Evolutionary conservation across 2,113 vertebrate species (phyloP), one percentile per base, ranked within the genome.

Genomic region (Brachirus orientalis): DNA sequence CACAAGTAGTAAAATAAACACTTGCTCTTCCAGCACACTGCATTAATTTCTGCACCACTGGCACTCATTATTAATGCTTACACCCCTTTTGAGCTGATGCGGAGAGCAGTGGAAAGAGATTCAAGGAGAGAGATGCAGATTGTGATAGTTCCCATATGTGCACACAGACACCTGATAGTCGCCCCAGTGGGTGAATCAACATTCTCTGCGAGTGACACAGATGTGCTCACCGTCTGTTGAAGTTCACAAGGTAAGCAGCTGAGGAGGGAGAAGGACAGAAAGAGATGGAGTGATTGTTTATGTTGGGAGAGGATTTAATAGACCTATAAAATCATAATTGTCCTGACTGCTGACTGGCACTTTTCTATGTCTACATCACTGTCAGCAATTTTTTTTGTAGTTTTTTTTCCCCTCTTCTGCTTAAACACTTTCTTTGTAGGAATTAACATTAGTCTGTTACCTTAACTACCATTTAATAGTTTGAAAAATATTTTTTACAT

Each of bases 141-240:
- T n/a, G 52, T 69, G 72, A 91, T 92, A 28, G 83, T 84, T 91
- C 87, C 90, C 91, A 90, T 85, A 89, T 92, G 91, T 86, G 80
- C 59, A 57, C 13, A 60, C 53, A 70, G 90, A 90, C 85, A 93
- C 90, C 90, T 92, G 91, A 92, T 94, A 80, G 81, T 84, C 41
- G 16, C 89, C 85, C 84, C 69, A 69, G 81, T 87, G 87, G 84
- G 80, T 86, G 87, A 84, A 88, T 86, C 87, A 87, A 91, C 89
- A 90, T 92, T 92, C 87, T 80, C 82, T 0, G 19, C 46, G 63
- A 82, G 80, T 83, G 88, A 89, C 87, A 89, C 85, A 89, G 79
- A 89, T 83, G 83, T 78, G 71, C 68, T 59, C 74, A 45, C 79
- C 38, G 69, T 84, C 81, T 86, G 80, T 76, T 76, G 64, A 54